phyloP scores from a whole-genome alignment of 92 coral and sea anemone genomes.

The Siderastrea radians region DNA sequence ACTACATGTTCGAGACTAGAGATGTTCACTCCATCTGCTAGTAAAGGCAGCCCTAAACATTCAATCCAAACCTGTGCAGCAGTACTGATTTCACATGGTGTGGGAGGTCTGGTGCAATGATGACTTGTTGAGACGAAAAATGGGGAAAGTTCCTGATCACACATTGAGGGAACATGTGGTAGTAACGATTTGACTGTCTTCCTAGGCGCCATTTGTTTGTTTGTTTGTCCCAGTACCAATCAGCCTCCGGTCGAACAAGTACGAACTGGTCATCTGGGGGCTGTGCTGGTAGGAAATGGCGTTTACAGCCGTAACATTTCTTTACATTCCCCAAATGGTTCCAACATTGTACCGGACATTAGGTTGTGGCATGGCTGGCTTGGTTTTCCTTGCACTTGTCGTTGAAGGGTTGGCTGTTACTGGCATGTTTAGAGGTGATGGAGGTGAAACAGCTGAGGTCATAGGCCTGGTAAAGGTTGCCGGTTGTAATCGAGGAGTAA shows the following conservation, averaged over 20 bases:
- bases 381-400: constrained; percentile 2
- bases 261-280: constrained; percentile 34
- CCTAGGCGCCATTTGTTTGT: constrained; percentile 36
- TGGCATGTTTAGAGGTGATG: background rate
- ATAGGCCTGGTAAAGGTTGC: too few species aligned
- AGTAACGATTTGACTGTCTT: constrained; percentile 22
- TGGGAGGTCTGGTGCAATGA: constrained; percentile 21
- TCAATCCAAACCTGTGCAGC: constrained; percentile 20
- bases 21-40: too few species aligned
- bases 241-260: constrained; percentile 43
- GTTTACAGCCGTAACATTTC: constrained; percentile 67
- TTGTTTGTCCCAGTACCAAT: constrained; percentile 31
- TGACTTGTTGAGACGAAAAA: background rate
- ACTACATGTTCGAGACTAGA: too few species aligned
- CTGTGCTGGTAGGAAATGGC: constrained; percentile 37
- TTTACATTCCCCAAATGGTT: constrained; percentile 76
- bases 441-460: too few species aligned
- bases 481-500: too few species aligned
- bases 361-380: constrained; percentile 25
- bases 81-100: constrained; percentile 20
- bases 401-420: background rate
- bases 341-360: constrained; percentile 55
- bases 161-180: constrained; percentile 44
- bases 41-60: constrained; percentile 6
- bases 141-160: constrained; percentile 14